Evolutionary conservation across 2,797 vertebrate species (phyloP).

Genomic region (Labroides dimidiatus): DNA sequence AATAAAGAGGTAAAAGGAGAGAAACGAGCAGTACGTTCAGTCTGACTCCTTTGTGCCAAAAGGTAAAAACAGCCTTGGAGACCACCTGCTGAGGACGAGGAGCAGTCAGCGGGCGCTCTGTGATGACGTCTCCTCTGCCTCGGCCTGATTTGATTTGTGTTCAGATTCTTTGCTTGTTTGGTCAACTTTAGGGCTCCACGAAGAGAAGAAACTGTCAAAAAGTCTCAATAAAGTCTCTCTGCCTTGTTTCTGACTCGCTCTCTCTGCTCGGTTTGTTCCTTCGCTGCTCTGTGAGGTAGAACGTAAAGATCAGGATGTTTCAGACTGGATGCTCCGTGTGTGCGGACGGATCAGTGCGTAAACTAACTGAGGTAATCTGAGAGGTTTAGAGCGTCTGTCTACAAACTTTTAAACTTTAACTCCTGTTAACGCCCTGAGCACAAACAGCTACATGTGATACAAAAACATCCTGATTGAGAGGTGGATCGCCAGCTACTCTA

Average conservation of each 20-base stretch:
- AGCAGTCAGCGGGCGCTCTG: slow-evolving; percentile 20
- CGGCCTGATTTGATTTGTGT: slow-evolving; percentile 50
- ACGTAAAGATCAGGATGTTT: too few species aligned
- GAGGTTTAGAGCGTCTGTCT: too few species aligned
- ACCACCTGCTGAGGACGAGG: slow-evolving; percentile 13
- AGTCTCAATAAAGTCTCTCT: slow-evolving; percentile 77
- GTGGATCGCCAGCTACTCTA: too few species aligned
- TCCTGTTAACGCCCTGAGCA: too few species aligned
- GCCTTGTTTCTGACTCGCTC: slow-evolving; percentile 68
- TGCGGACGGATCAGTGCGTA: too few species aligned
- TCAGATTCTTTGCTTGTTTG: slow-evolving; percentile 15
- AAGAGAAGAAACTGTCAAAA: slow-evolving; percentile 62
- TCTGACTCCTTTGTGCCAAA: slow-evolving; percentile 63
- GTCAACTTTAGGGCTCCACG: slow-evolving; percentile 57
- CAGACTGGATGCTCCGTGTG: too few species aligned
- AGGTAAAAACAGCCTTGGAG: slow-evolving; percentile 21
- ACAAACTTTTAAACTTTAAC: too few species aligned
- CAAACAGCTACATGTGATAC: too few species aligned
- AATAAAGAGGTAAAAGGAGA: slow-evolving; percentile 16
- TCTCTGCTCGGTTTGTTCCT: slow-evolving; percentile 37
- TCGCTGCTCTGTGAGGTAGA: too few species aligned
- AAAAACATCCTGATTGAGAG: too few species aligned
- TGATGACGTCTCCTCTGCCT: slow-evolving; percentile 27
- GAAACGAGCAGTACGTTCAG: too few species aligned
- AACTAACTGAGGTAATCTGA: too few species aligned